Conservation (phyloP, 2,888 invertebrate species). For the Standfussiana lucernea region DNA sequence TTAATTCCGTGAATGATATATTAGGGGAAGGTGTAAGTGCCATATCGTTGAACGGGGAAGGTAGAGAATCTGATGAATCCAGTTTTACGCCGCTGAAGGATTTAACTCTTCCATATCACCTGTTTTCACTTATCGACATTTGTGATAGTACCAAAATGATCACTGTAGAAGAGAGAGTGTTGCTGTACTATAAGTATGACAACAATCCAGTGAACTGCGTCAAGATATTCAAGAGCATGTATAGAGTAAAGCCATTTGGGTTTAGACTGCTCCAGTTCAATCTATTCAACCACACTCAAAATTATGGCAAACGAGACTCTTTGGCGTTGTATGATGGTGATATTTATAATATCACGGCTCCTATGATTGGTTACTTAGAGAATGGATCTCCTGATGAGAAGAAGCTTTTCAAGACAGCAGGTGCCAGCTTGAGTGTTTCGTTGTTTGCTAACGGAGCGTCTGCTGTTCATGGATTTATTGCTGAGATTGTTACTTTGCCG, state of each 20-base stretch:
- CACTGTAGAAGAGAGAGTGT: slow-evolving; percentile 96
- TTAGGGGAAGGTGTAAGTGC: slow-evolving; percentile 97
- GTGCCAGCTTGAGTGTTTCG: slow-evolving; percentile 96
- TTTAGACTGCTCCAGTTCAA: slow-evolving; percentile 97
- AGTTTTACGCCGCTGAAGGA: slow-evolving; percentile 96
- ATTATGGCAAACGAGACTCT: slow-evolving; percentile 95
- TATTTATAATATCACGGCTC: slow-evolving; percentile 95
- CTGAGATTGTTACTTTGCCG: slow-evolving; percentile 98
- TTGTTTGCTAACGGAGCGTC: slow-evolving; percentile 98
- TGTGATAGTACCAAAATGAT: slow-evolving; percentile 98
- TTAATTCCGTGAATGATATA: slow-evolving; percentile 94
- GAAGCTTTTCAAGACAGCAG: slow-evolving; percentile 93
- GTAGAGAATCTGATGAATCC: slow-evolving; percentile 95
- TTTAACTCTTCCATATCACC: slow-evolving; percentile 96
- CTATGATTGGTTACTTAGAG: slow-evolving; percentile 93
- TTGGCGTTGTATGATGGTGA: slow-evolving; percentile 98
- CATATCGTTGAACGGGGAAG: slow-evolving; percentile 97
- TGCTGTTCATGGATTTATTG: slow-evolving; percentile 98
- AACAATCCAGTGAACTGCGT: slow-evolving; percentile 99
- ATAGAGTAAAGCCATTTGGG: slow-evolving; percentile 96
- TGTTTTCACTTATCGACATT: slow-evolving; percentile 98
- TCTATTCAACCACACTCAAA: slow-evolving; percentile 96
- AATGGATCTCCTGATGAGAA: slow-evolving; percentile 93
- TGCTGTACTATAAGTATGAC: slow-evolving; percentile 99
- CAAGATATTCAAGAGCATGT: slow-evolving; percentile 97